A percentile compares a stretch with the other conserved stretches of the same genome.
phyloP scores from a whole-genome alignment of 2,888 invertebrate genomes.

The Argyresthia albistria region DNA sequence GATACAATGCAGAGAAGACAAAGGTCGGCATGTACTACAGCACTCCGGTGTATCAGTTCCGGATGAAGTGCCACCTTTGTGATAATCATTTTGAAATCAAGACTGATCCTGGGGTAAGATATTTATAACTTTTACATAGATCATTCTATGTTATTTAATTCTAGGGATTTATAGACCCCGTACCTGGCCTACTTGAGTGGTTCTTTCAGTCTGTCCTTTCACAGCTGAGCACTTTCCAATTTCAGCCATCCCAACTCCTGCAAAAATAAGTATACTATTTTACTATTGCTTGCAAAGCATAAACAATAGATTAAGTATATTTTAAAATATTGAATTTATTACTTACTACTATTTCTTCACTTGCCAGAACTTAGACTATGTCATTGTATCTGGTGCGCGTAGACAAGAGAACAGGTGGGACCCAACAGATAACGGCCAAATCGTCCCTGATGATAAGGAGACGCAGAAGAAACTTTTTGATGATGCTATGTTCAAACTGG shows the following conservation, averaged over 20 bases:
- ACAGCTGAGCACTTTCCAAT: no score
- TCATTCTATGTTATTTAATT: neutral
- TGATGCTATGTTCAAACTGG: conserved; percentile 98
- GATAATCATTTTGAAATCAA: conserved; percentile 98
- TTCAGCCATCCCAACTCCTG: no score
- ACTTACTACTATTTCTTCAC: no score
- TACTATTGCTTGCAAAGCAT: no score
- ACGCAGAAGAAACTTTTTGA: conserved; percentile 90
- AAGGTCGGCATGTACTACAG: conserved; percentile 98
- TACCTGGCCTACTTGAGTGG: neutral
- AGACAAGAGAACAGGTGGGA: conserved; percentile 99
- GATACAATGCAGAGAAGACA: conserved; percentile 95
- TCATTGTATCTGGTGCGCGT: conserved; percentile 93
- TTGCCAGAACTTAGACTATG: conserved; percentile 94
- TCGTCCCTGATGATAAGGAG: conserved; percentile 93
- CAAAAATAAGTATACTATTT: no score
- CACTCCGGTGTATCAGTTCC: conserved; percentile 97
- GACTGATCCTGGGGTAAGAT: conserved; percentile 95
- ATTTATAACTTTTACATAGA: no score
- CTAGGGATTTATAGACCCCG: neutral
- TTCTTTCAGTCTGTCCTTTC: neutral
- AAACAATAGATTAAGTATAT: neutral
- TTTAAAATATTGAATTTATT: no score
- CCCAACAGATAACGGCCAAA: conserved; percentile 94
- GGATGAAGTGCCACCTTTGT: conserved; percentile 99